phyloP scores from a whole-genome alignment of 2,888 invertebrate species.

The Desoria tigrina region DNA sequence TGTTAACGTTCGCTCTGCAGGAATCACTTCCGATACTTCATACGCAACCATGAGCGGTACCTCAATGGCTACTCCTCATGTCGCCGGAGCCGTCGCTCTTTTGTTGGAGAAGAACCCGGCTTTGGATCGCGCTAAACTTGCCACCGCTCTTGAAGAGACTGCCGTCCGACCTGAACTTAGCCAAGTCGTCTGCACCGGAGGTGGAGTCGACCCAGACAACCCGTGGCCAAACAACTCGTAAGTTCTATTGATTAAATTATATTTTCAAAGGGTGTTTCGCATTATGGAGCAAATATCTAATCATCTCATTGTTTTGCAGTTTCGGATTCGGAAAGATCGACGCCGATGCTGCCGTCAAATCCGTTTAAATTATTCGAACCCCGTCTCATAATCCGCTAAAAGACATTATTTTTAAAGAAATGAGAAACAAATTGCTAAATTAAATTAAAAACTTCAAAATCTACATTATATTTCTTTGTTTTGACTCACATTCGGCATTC shows the following conservation, averaged over 20 bases:
- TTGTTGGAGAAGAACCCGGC: conserved; percentile 30
- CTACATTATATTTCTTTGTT: too few species aligned
- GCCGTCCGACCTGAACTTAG: conserved; percentile 19
- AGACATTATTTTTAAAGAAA: too few species aligned
- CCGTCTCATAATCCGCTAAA: too few species aligned
- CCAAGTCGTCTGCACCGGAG: conserved; percentile 33
- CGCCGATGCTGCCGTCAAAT: conserved; percentile 19
- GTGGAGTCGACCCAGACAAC: conserved; percentile 30
- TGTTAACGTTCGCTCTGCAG: conserved; percentile 29
- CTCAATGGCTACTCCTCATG: conserved; percentile 29
- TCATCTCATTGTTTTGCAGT: not conserved
- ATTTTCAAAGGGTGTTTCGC: conserved; percentile 5
- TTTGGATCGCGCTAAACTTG: conserved; percentile 26
- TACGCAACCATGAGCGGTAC: conserved; percentile 28
- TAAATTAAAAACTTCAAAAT: too few species aligned
- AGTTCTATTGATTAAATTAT: conserved; percentile 10
- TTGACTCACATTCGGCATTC: too few species aligned
- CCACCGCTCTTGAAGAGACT: conserved; percentile 20
- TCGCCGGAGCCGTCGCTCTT: conserved; percentile 31
- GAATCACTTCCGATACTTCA: conserved; percentile 21
- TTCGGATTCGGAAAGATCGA: conserved; percentile 26
- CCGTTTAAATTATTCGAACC: conserved; percentile 26
- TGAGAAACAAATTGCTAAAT: too few species aligned
- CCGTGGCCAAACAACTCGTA: conserved; percentile 41
- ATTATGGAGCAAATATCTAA: not conserved